phyloP scores from a whole-genome alignment of 2,797 vertebrate genomes.

The Mormyrus proboscirostris region DNA sequence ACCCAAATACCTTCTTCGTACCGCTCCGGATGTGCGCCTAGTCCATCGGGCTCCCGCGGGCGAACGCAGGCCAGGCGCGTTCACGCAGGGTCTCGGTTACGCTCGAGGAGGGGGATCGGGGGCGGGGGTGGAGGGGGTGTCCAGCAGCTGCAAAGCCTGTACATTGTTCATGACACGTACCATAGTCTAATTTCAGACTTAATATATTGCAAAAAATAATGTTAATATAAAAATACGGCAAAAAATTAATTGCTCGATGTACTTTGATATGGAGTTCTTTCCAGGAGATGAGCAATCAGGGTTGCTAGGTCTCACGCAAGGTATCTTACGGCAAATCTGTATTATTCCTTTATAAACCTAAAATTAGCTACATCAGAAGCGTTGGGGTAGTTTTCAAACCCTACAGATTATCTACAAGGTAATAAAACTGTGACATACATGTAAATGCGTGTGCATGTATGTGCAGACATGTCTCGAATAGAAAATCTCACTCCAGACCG shows the following conservation, averaged over 20 bases:
- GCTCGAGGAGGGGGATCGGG: background rate
- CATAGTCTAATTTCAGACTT: background rate
- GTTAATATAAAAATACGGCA: background rate
- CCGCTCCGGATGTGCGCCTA: constrained; percentile 36
- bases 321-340: background rate
- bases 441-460: background rate
- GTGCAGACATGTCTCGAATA: background rate
- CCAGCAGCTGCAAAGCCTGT: background rate
- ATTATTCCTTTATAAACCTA: background rate
- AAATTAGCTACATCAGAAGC: background rate
- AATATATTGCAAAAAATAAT: background rate
- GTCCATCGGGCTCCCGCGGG: constrained; percentile 52
- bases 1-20: constrained; percentile 29
- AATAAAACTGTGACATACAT: background rate
- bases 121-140: background rate
- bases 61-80: constrained; percentile 11
- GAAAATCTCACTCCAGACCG: background rate
- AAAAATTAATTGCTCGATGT: background rate
- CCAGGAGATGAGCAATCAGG: background rate
- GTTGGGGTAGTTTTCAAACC: background rate
- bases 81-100: constrained; percentile 14
- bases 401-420: background rate
- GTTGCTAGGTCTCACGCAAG: background rate
- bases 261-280: background rate
- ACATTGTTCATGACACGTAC: background rate